Base-by-base conservation (phyloP, 2,113 vertebrate species). In the Rhegmatorhina hoffmannsi region DNA sequence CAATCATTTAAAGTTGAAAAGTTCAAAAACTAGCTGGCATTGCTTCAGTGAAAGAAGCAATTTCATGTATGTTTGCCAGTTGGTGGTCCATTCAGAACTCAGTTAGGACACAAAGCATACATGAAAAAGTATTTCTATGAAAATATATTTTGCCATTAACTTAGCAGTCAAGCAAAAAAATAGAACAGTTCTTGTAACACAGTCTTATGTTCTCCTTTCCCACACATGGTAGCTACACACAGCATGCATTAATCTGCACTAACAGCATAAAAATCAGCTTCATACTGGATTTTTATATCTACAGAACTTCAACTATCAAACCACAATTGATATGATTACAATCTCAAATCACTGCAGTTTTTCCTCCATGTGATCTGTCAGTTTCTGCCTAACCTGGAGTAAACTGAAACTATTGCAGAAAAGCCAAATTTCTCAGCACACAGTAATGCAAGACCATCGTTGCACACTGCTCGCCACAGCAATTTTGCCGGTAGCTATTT, bases 91-190 rank as follows among this genome's bases (percentile, higher is more conserved):
- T 38, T 66, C 76, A 79, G 59, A 74, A 74, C 50, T 81, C 60
- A 59, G 63, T 94, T 63, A 90, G 66, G 91, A 93, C 70, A 28
- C 5, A 36, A 94, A 87, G 84, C 92, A 84, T 66, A 84, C 13
- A 77, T 62, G 29, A 58, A 28, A 76, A 87, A 84, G 55, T 11
- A 43, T 67, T 77, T n/a, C 68, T 75, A 89, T 89, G 79, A 90
- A 96, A 47, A 92, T 59, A 90, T 50, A 84, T 60, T 76, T 89
- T 92, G 73, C 50, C 38, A 53, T 67, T 94, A 76, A 92, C 58
- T 43, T 89, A 46, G 28, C 24, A 50, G 50, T 64, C 68, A 84
- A 43, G 40, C 50, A 92, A 92, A 90, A 85, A 90, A 79, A 34
- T 36, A 68, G 29, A 59, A 53, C 47, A 62, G 17, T 56, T 80